phyloP scores from a whole-genome alignment of 2,888 invertebrate genomes.

The Lissonota sp. region DNA sequence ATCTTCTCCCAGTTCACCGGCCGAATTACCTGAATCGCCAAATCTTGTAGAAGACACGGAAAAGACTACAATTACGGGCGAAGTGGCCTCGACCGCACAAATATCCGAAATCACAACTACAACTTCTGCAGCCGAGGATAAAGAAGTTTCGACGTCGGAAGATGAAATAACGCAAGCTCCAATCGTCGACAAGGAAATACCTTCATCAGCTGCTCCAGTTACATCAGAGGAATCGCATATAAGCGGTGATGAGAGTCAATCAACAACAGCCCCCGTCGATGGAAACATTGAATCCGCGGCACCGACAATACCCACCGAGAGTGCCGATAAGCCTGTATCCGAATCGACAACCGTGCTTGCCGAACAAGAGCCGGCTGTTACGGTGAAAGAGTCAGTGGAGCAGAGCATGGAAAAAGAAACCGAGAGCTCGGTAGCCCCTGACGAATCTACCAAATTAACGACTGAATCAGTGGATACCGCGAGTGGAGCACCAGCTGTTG shows the following conservation, averaged over 20 bases:
- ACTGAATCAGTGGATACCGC: neutral
- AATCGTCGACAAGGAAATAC: constrained; percentile 1
- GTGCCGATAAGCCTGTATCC: constrained; percentile 34
- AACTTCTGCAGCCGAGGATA: constrained; percentile 20
- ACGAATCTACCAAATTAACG: constrained; percentile 11
- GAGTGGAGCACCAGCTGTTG: constrained; percentile 8
- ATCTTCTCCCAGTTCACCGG: neutral
- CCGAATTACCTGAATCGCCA: constrained; percentile 1
- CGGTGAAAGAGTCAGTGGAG: neutral
- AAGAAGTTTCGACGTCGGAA: constrained; percentile 22
- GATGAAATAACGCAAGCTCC: constrained; percentile 26
- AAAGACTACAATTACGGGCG: neutral
- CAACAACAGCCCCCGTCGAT: constrained; percentile 11
- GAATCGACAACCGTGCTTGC: constrained; percentile 30
- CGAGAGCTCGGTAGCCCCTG: neutral
- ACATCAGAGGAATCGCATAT: neutral
- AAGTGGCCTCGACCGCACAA: constrained; percentile 15
- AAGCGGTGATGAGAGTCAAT: neutral
- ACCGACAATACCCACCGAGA: constrained; percentile 20
- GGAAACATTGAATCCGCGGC: neutral
- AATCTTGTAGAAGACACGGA: neutral
- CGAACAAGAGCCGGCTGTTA: constrained; percentile 2
- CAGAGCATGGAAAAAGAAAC: neutral
- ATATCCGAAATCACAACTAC: constrained; percentile 30
- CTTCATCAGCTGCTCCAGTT: constrained; percentile 11